Evolutionary conservation across 2,113 vertebrate genomes (phyloP).

Genomic region (Sinocyclocheilus rhinocerous): DNA sequence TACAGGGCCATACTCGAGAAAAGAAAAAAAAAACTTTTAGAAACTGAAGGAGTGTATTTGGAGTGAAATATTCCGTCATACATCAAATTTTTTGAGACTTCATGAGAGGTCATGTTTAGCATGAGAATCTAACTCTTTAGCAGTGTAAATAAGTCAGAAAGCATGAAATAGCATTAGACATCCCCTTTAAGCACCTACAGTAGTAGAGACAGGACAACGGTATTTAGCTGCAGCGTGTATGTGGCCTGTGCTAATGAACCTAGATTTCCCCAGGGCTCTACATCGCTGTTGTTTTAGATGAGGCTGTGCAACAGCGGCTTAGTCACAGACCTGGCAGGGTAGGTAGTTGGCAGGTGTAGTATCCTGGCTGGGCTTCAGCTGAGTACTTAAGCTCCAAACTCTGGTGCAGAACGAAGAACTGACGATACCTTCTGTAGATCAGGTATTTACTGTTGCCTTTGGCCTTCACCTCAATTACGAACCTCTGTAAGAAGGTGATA

Average conservation of each 20-base stretch:
- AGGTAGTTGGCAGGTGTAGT: constrained; percentile 81
- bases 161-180: too few species aligned
- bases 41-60: too few species aligned
- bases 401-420: constrained; percentile 85
- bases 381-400: constrained; percentile 85
- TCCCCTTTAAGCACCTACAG: neutral
- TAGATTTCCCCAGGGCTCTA: constrained; percentile 4
- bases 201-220: neutral
- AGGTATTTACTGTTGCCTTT: constrained; percentile 90
- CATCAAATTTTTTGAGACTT: too few species aligned
- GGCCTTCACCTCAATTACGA: constrained; percentile 93
- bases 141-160: too few species aligned
- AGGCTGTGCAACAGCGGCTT: neutral
- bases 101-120: too few species aligned
- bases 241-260: neutral
- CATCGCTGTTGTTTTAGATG: neutral
- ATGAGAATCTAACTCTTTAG: too few species aligned
- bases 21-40: too few species aligned
- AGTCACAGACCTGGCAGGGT: constrained; percentile 81
- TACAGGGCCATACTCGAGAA: too few species aligned
- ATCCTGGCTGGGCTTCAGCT: constrained; percentile 67
- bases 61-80: too few species aligned
- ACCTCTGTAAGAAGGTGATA: constrained; percentile 72
- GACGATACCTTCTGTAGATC: constrained; percentile 90
- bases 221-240: neutral